These are phyloP conservation scores for Drosophila bocqueti DNA, from an alignment of 1,140 invertebrate species.

Conservation along the genomic window DNA sequence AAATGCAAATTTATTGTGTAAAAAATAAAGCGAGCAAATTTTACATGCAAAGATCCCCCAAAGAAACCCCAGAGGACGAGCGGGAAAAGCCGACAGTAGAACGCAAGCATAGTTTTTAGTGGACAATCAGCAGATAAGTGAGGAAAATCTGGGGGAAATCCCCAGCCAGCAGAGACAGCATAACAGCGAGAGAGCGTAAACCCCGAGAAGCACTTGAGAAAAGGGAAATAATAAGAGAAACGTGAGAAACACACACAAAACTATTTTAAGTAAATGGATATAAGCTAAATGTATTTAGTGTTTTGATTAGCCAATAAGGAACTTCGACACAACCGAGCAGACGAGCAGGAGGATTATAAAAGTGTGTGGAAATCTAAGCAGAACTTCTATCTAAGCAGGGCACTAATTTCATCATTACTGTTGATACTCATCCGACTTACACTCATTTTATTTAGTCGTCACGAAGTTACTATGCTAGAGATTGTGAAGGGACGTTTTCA, in stretches of 20 bases:
- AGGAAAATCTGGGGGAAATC: slow-evolving; percentile 18
- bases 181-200: background rate
- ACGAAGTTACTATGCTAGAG: slow-evolving; percentile 47
- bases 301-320: slow-evolving; percentile 75
- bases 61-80: slow-evolving; percentile 24
- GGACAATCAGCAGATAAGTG: slow-evolving; percentile 77
- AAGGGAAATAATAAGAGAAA: slow-evolving; percentile 24
- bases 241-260: slow-evolving; percentile 40
- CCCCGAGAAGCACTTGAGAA: slow-evolving; percentile 6
- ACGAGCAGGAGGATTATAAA: slow-evolving; percentile 23
- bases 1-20: slow-evolving; percentile 52
- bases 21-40: slow-evolving; percentile 26
- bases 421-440: slow-evolving; percentile 37
- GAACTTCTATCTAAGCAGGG: slow-evolving; percentile 54
- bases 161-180: slow-evolving; percentile 12
- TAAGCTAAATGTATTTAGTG: slow-evolving; percentile 83
- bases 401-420: slow-evolving; percentile 48
- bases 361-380: slow-evolving; percentile 28
- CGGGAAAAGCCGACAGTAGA: slow-evolving; percentile 35
- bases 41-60: slow-evolving; percentile 16
- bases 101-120: slow-evolving; percentile 78
- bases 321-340: slow-evolving; percentile 46
- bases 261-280: slow-evolving; percentile 62
- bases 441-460: slow-evolving; percentile 43
- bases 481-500: slow-evolving; percentile 27